These are phyloP conservation scores for Australoheros scitulus DNA, from an alignment of 2,113 vertebrate species.

Conservation along the genomic window DNA sequence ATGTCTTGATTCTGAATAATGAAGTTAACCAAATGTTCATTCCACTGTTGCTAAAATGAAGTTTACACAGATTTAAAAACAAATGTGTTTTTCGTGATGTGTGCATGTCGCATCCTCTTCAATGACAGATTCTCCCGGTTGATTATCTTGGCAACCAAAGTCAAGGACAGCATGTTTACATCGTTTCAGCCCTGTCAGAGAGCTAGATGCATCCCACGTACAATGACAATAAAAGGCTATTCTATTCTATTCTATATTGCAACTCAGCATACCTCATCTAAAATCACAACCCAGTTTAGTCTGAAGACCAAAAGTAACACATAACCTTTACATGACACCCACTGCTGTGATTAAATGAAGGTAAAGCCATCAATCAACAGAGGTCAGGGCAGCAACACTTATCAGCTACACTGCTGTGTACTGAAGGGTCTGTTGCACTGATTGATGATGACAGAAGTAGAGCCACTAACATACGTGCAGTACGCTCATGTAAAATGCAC, in stretches of 20 bases:
- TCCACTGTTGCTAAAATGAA: background rate
- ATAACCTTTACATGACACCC: background rate
- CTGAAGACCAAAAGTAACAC: background rate
- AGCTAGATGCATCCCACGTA: background rate
- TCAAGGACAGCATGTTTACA: background rate
- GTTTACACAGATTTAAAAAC: background rate
- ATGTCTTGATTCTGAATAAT: background rate
- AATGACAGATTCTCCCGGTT: background rate
- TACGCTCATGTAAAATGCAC: background rate
- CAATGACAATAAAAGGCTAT: too few relatives aligned
- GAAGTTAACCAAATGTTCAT: fast-evolving
- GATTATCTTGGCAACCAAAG: background rate
- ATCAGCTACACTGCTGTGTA: background rate
- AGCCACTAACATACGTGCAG: background rate
- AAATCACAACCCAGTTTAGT: background rate
- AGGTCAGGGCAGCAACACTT: background rate
- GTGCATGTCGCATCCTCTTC: background rate
- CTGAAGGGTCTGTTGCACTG: background rate
- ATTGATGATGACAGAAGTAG: background rate
- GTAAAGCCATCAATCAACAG: background rate
- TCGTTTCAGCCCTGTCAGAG: background rate
- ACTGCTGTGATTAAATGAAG: background rate
- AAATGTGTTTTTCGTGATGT: background rate
- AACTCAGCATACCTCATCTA: background rate
- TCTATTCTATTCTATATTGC: background rate